Conservation (phyloP, 2,797 vertebrate species). For the Argyrosomus regius region DNA sequence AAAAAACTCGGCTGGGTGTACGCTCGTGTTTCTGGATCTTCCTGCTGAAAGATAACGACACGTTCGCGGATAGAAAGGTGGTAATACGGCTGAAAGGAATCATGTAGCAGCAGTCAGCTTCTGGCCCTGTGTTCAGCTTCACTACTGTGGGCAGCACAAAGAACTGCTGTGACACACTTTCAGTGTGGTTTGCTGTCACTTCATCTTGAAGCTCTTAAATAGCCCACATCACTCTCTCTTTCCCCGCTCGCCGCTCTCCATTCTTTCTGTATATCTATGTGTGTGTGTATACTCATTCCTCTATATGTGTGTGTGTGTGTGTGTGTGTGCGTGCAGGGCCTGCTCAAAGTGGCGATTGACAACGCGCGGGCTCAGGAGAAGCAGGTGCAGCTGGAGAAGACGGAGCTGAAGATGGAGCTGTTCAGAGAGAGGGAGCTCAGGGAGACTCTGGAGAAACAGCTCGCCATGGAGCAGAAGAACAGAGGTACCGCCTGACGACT, state of each 20-base stretch:
- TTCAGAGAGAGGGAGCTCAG: conserved; percentile 98
- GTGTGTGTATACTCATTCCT: conserved; percentile 14
- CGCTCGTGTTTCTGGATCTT: background rate
- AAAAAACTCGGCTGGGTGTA: background rate
- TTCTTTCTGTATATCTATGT: conserved; percentile 3
- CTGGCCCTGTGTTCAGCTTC: conserved; percentile 40
- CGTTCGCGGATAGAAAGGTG: conserved; percentile 26
- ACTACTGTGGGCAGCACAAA: conserved; percentile 45
- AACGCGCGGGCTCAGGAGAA: conserved; percentile 99
- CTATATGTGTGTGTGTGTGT: conserved; percentile 11
- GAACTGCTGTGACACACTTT: conserved; percentile 61
- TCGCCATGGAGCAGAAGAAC: conserved; percentile 99
- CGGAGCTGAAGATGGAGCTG: conserved; percentile 99
- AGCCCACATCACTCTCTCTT: conserved; percentile 62
- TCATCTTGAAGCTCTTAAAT: conserved; percentile 61
- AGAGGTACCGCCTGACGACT: conserved; percentile 88
- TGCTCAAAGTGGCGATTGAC: conserved; percentile 99
- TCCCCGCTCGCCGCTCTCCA: background rate
- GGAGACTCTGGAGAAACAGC: conserved; percentile 98
- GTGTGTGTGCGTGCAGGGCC: conserved; percentile 86
- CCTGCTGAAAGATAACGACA: conserved; percentile 8
- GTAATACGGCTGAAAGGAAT: conserved; percentile 33
- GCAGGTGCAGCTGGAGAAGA: conserved; percentile 99
- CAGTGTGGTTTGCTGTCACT: conserved; percentile 62
- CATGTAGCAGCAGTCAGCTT: conserved; percentile 28